A percentile compares a stretch with the other conserved stretches of the same genome.
Evolutionary conservation across 2,888 invertebrate genomes (phyloP).

Genomic region (Drosophila leonis): DNA sequence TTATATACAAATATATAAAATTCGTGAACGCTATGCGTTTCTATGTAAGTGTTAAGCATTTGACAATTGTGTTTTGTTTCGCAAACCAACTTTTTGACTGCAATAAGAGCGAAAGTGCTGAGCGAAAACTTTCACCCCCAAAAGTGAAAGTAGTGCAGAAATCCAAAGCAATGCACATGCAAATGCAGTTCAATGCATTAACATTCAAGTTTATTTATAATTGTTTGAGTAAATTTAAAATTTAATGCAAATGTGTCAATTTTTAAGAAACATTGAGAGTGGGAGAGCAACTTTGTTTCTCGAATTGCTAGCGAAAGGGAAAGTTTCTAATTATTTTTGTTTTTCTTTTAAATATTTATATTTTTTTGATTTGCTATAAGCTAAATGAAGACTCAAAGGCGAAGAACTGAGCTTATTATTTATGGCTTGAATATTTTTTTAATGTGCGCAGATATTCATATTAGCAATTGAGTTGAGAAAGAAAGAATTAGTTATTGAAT

Average conservation of each 20-base stretch:
- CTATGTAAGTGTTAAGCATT: conserved; percentile 60
- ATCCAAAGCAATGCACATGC: conserved; percentile 47
- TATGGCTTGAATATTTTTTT: no score
- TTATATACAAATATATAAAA: background rate
- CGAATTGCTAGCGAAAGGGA: background rate
- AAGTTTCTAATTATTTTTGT: background rate
- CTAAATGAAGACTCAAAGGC: background rate
- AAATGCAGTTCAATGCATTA: conserved; percentile 37
- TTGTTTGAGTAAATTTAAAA: background rate
- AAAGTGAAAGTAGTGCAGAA: conserved; percentile 67
- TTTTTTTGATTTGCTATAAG: background rate
- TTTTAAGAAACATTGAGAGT: background rate
- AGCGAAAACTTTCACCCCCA: conserved; percentile 65
- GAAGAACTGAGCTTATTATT: no score
- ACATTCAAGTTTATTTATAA: background rate
- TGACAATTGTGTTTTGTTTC: conserved; percentile 11
- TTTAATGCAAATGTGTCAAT: background rate
- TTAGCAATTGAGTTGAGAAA: no score
- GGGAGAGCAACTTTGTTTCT: background rate
- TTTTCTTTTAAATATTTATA: background rate
- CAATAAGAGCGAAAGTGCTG: conserved; percentile 66
- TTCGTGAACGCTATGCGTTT: conserved; percentile 44
- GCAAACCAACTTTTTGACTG: background rate
- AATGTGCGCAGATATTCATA: no score
- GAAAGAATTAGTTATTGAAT: no score